phyloP scores from a whole-genome alignment of 1,140 invertebrate species.

The Lepidurus apus region DNA sequence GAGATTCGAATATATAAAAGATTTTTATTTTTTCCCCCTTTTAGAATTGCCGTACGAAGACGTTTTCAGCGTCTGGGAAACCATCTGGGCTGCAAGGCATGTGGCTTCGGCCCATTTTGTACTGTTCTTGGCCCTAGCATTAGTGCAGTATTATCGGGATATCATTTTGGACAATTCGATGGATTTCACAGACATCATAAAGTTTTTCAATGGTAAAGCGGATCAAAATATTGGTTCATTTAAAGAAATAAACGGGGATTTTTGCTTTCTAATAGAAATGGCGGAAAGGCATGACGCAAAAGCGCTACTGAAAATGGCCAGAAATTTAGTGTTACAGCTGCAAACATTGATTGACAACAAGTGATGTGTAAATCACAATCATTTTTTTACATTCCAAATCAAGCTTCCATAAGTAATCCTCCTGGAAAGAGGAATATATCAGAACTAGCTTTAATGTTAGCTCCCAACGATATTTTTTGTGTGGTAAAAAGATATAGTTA shows the following conservation, averaged over 20 bases:
- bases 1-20: background rate
- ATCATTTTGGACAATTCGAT: slow-evolving; percentile 91
- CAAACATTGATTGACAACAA: slow-evolving; percentile 88
- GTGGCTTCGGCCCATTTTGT: slow-evolving; percentile 84
- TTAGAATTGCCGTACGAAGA: slow-evolving; percentile 83
- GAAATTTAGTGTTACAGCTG: slow-evolving; percentile 76
- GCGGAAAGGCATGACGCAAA: slow-evolving; percentile 83
- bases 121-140: slow-evolving; percentile 82
- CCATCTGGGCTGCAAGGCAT: slow-evolving; percentile 88
- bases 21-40: slow-evolving; percentile 36
- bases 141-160: slow-evolving; percentile 87
- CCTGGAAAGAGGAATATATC: slow-evolving; percentile 11
- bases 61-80: slow-evolving; percentile 88
- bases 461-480: slow-evolving; percentile 12
- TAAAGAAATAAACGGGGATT: slow-evolving; percentile 26
- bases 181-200: slow-evolving; percentile 97
- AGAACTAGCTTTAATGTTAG: slow-evolving; percentile 15
- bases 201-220: slow-evolving; percentile 85
- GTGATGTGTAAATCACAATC: slow-evolving; percentile 45
- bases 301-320: slow-evolving; percentile 69
- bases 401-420: slow-evolving; percentile 9
- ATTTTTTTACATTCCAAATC: slow-evolving; percentile 27
- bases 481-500: background rate
- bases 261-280: slow-evolving; percentile 71
- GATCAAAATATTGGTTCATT: background rate